Evolutionary conservation across 2,113 vertebrate species (phyloP).

Genomic region (Paramisgurnus dabryanus): DNA sequence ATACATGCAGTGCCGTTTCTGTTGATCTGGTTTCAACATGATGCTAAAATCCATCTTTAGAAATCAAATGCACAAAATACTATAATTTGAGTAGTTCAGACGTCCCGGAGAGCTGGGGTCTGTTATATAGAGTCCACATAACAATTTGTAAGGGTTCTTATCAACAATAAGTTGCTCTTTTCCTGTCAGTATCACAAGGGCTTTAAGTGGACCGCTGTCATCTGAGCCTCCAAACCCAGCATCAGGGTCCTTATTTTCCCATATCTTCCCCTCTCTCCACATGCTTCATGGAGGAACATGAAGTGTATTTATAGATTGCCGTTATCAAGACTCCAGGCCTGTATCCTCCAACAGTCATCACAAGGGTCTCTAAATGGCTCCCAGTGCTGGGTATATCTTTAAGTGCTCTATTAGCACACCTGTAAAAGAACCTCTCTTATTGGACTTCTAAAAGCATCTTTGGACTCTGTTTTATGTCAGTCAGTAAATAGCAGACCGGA

Average conservation of each 20-base stretch:
- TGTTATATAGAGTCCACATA: not conserved
- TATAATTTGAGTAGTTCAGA: not conserved
- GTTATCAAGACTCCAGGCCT: slow-evolving; percentile 30
- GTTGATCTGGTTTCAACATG: too few relatives aligned
- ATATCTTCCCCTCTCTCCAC: not conserved
- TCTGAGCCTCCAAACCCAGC: slow-evolving; percentile 8
- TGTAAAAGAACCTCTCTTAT: slow-evolving; percentile 14
- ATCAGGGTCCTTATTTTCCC: not conserved
- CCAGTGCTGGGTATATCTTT: not conserved
- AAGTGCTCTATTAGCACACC: slow-evolving; percentile 36
- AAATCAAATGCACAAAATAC: not conserved
- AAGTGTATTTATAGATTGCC: slow-evolving; percentile 30
- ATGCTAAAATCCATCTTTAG: too few relatives aligned
- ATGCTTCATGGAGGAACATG: not conserved
- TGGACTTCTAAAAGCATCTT: slow-evolving; percentile 29
- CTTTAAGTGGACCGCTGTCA: slow-evolving; percentile 18
- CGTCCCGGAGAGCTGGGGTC: not conserved
- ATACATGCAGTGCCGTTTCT: too few relatives aligned
- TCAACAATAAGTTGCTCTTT: not conserved
- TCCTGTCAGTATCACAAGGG: not conserved
- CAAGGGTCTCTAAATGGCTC: not conserved
- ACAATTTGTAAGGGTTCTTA: not conserved
- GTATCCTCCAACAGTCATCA: slow-evolving; percentile 7
- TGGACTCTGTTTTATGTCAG: not conserved
- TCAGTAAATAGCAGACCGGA: slow-evolving; percentile 19